Conservation (phyloP, 2,113 vertebrate species). For the Spheniscus mendiculus region DNA sequence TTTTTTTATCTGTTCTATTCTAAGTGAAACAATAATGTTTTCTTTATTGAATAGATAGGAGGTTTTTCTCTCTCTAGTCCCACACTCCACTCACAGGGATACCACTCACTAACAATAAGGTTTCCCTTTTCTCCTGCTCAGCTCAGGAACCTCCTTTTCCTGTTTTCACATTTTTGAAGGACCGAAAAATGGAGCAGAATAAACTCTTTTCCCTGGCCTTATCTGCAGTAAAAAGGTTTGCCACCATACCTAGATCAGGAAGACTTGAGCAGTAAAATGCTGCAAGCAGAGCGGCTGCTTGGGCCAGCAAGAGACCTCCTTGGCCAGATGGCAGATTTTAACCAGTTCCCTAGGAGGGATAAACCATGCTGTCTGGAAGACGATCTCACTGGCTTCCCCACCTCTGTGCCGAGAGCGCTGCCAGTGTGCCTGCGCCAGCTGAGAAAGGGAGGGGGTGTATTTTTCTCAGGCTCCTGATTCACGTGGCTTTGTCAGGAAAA, state of each 20-base stretch:
- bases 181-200: background rate
- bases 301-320: background rate
- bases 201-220: background rate
- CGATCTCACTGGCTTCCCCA: background rate
- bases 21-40: background rate
- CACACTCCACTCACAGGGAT: background rate
- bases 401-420: background rate
- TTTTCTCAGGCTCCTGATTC: background rate
- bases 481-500: background rate
- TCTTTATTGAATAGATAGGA: background rate
- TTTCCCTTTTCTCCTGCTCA: constrained; percentile 21
- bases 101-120: background rate
- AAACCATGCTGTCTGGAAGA: background rate
- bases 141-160: constrained; percentile 24
- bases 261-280: background rate
- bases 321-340: background rate
- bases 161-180: background rate
- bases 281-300: accelerated
- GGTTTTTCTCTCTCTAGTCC: background rate
- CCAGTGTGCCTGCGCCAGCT: background rate
- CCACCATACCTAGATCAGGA: background rate
- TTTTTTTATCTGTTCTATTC: background rate
- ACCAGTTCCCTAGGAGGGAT: background rate
- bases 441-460: background rate
- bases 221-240: background rate